These are phyloP conservation scores for Delichon dasypus DNA, from an alignment of 2,797 vertebrate genomes.

Conservation along the genomic window DNA sequence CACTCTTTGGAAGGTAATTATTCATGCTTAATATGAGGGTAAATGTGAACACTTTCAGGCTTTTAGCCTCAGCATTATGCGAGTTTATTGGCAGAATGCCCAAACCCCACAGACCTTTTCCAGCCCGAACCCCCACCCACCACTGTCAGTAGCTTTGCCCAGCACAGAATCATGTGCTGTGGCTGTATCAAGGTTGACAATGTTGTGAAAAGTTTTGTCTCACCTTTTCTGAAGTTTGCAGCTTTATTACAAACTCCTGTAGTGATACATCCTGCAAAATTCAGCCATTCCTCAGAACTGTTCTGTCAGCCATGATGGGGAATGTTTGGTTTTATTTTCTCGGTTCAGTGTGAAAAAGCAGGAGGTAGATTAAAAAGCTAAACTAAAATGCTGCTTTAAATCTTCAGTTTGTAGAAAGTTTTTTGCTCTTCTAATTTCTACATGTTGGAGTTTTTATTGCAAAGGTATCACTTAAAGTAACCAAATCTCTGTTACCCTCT, in stretches of 20 bases:
- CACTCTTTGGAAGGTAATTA: slow-evolving; percentile 41
- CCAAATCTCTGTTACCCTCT: slow-evolving; percentile 34
- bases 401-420: neutral
- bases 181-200: neutral
- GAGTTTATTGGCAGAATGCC: slow-evolving; percentile 11
- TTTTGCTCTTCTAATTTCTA: slow-evolving; percentile 8
- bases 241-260: neutral
- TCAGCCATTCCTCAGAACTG: neutral
- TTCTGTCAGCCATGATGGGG: neutral
- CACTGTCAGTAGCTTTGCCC: neutral
- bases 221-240: neutral
- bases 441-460: slow-evolving; percentile 26
- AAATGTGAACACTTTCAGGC: slow-evolving; percentile 28
- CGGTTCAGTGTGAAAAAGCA: neutral
- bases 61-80: slow-evolving; percentile 9
- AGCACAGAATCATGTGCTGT: neutral
- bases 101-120: neutral
- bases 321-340: slow-evolving; percentile 29
- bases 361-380: slow-evolving; percentile 6
- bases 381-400: neutral
- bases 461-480: neutral
- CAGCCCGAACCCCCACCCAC: neutral
- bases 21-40: slow-evolving; percentile 35
- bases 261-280: neutral
- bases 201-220: neutral